Base-by-base conservation (phyloP, 2,113 vertebrate species). In the Calonectris borealis region DNA sequence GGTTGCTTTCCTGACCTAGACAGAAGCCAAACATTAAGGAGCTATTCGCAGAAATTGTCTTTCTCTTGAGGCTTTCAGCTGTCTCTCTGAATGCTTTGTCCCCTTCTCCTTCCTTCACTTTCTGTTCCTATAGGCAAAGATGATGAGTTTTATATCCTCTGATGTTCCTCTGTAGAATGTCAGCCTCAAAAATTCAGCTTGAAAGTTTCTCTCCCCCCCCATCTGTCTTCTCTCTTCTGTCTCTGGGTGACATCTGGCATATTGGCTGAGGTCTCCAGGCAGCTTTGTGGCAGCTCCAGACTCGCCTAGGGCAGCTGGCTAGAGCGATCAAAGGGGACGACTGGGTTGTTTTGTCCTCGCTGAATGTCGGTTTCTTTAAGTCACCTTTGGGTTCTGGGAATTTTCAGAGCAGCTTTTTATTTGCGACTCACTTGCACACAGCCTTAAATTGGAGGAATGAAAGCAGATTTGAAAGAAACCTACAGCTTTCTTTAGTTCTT, bases 191-290 rank as follows among this genome's bases (percentile, higher is more conserved):
- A 27, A 96, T 68, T 36, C 71, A 66, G 19, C 66, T 65, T 52
- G 32, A 82, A 79, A 88, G 54, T 77, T 86, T 83, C 65, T 93
- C 77, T 84, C 44, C 83, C 68, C 44, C 36, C 42, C 13, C 7
- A 84, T 73, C 52, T 83, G 69, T 91, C 72, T 83, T 70, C 38
- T 64, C 49, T 88, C n/a, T 89, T 61, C 73, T 88, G 32, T 80
- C 54, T 93, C 89, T 90, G 61, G 27, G 81, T 95, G 92, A 94
- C 86, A 91, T 97, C 92, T 95, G 96, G 81, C 20, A 26, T 68
- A 72, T 81, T 95, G 95, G 75, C 92, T 42, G 75, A 94, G 20
- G n/a, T 94, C 91, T 96, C 76, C 85, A 79, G 88, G 81, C 93
- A 80, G 78, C 89, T 88, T 16, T 0, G 1, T 65, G 61, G 58